These are phyloP conservation scores for Polydrusus pterygomalis DNA, from an alignment of 2,888 invertebrate genomes.

Conservation along the genomic window DNA sequence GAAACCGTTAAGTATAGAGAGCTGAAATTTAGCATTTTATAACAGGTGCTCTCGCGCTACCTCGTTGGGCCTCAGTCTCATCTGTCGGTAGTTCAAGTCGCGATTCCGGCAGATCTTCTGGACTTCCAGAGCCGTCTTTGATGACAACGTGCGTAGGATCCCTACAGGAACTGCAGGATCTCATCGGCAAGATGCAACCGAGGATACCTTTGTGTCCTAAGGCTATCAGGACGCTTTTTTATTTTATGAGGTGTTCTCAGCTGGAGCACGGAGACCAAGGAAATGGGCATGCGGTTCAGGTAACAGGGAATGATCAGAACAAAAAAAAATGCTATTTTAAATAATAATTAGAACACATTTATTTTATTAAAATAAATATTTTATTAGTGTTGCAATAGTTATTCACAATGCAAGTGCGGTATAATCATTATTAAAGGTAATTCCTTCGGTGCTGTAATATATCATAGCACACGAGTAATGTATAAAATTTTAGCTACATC, in stretches of 20 bases:
- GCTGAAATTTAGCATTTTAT: neutral
- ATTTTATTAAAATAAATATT: too few species aligned
- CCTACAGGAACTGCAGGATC: constrained; percentile 84
- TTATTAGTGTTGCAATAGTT: too few species aligned
- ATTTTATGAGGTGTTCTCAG: constrained; percentile 95
- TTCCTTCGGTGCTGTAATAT: too few species aligned
- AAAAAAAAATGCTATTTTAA: neutral
- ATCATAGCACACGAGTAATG: too few species aligned
- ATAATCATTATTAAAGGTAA: too few species aligned
- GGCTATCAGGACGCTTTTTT: constrained; percentile 88
- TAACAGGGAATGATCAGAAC: constrained; percentile 39
- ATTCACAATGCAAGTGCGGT: too few species aligned
- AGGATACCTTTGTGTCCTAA: constrained; percentile 76
- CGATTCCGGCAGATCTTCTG: constrained; percentile 67
- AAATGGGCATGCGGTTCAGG: constrained; percentile 67
- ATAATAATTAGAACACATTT: too few species aligned
- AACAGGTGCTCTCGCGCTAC: constrained; percentile 86
- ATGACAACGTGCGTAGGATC: constrained; percentile 94
- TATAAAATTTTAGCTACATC: too few species aligned
- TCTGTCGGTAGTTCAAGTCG: constrained; percentile 71
- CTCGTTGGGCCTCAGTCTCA: constrained; percentile 80
- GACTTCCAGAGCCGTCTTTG: constrained; percentile 80
- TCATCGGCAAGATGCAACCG: constrained; percentile 78
- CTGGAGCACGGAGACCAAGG: constrained; percentile 72
- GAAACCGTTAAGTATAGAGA: neutral